phyloP scores from a whole-genome alignment of 2,888 invertebrate genomes.

The Gibbula magus region DNA sequence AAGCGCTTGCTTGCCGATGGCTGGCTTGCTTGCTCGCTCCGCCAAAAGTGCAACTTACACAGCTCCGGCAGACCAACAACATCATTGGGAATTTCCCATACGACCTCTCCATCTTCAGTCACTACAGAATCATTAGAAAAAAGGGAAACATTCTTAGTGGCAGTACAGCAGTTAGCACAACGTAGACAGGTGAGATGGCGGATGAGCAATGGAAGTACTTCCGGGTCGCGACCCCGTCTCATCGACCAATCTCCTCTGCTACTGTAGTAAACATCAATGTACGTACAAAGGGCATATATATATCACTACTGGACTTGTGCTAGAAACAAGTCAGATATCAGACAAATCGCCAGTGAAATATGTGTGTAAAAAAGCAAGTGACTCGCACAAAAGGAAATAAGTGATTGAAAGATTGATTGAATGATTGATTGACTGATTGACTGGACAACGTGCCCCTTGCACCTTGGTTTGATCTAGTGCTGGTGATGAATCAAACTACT shows the following conservation, averaged over 20 bases:
- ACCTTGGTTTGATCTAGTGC: conserved; percentile 7
- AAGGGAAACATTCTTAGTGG: conserved; percentile 62
- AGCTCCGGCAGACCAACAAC: conserved; percentile 62
- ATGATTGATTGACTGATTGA: background rate
- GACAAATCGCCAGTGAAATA: conserved; percentile 24
- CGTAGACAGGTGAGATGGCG: conserved; percentile 11
- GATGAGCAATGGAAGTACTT: background rate
- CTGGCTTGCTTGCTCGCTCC: conserved; percentile 16
- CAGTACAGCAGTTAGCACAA: conserved; percentile 55
- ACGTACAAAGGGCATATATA: conserved; percentile 14
- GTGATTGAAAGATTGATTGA: background rate
- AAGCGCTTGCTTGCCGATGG: conserved; percentile 22
- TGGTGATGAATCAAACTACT: background rate
- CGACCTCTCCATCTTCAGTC: conserved; percentile 67
- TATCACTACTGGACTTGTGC: conserved; percentile 8
- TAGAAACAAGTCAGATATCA: conserved; percentile 6
- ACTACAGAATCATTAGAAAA: conserved; percentile 58
- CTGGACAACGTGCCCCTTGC: conserved; percentile 25
- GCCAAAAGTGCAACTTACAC: conserved; percentile 57
- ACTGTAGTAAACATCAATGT: background rate
- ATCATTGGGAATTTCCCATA: conserved; percentile 65
- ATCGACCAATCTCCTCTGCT: background rate
- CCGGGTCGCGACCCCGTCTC: background rate
- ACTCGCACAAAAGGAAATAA: conserved; percentile 25
- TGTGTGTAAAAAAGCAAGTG: conserved; percentile 28